Base-by-base conservation (phyloP, 2,888 invertebrate species). In the Papilio gigon region DNA sequence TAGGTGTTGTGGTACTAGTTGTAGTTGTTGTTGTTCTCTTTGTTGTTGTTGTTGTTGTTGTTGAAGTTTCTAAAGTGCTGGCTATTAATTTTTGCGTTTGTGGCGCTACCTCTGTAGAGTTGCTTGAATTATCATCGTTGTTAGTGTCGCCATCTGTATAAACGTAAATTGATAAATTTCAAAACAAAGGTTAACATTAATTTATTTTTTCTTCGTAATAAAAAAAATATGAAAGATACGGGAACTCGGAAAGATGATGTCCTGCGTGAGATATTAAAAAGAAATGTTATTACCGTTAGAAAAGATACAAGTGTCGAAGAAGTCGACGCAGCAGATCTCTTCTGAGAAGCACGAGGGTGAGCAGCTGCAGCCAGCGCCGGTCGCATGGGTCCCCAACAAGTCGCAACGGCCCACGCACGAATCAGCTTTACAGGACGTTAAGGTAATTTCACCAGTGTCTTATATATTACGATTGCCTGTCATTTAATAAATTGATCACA, bases 241-340 rank as follows among this genome's bases (percentile, higher is more conserved):
- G 37, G 11, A 37, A 37, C 1, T 6, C 33, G 4, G 6, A 35
- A 4, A 35, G 33, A n/a, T n/a, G n/a, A n/a, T n/a, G n/a, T n/a
- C n/a, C n/a, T n/a, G n/a, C n/a, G n/a, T n/a, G n/a, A n/a, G n/a
- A n/a, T n/a, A n/a, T n/a, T n/a, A n/a, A n/a, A n/a, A n/a, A n/a
- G n/a, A n/a, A 11, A 27, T 56, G 20, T 8, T 20, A 62, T 77
- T 59, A 83, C 83, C 75, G 1, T 60, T 11, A 12, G 50, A 70
- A 70, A 89, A 85, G 11, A 93, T 76, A 76, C 96, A 96, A 1
- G 92, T 76, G 5, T 93, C 93, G 1, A 92, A 80, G 80, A 92
- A 96, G 83, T 96, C 96, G 0, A 93, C 90, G 75, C 96, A 97
- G 79, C 96, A 97, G 25, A 89, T 89, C 0, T 87, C 87, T 0